Base-by-base conservation (phyloP, 2,113 vertebrate genomes). In the Brachypteracias leptosomus region DNA sequence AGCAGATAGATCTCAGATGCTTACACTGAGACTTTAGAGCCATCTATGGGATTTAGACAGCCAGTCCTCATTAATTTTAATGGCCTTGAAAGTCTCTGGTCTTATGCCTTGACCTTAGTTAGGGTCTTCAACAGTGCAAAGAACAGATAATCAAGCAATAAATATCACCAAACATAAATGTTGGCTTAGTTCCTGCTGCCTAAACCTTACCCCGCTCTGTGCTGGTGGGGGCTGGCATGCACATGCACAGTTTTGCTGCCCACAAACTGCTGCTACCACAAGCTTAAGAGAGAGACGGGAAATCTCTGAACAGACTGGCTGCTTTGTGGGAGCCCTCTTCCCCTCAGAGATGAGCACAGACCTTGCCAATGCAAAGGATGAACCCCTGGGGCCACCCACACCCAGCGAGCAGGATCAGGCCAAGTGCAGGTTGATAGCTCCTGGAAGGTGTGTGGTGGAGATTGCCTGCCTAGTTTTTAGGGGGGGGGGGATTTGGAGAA, bases 11-110 rank as follows among this genome's bases (percentile, higher is more conserved):
- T 68, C 88, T 96, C 42, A 1, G 79, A 85, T 93, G 83, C 86
- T 95, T 95, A 95, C 80, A 71, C 67, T 85, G 91, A 77, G 95
- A 84, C 74, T 93, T 95, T 90, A 96, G 91, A 96, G 96, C 96
- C 93, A 90, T 93, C 95, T 96, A 88, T 33, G 93, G 96, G 90
- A 92, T 78, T 77, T 85, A 79, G 75, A 68, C 88, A 75, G 85
- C 55, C 71, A 81, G 44, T 81, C 90, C 47, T 74, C 36, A 65
- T 78, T 77, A 55, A 62, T 86, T 93, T 80, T 90, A 92, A 86
- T 61, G 72, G 68, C 52, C 62, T 84, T 88, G 52, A 59, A 80
- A 84, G 49, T 55, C 61, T 93, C 61, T 2, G 2, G 38, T 88
- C 55, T 76, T 87, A 36, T 40, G 31, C 21, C 57, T 94, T 90